These are phyloP conservation scores for Brachypodius melanocephalos DNA, from an alignment of 2,113 vertebrate species.

Conservation along the genomic window DNA sequence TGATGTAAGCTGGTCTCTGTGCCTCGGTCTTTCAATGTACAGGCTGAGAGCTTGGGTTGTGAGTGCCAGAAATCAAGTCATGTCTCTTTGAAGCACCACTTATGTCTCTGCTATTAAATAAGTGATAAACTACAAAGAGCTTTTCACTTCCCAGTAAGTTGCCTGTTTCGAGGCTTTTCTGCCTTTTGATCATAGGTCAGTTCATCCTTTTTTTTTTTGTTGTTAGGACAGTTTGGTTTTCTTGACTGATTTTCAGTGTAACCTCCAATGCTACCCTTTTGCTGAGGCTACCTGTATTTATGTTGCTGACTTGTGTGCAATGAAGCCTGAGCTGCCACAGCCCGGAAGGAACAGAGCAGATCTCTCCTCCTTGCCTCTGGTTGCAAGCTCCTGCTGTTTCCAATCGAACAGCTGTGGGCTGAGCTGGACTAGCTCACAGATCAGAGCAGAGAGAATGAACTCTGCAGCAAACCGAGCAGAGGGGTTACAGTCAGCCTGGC, in stretches of 20 bases:
- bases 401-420: neutral
- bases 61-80: neutral
- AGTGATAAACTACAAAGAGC: neutral
- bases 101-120: neutral
- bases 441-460: neutral
- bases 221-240: neutral
- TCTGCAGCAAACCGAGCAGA: neutral
- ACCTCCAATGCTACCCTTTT: neutral
- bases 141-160: neutral
- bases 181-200: neutral
- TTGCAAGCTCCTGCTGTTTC: neutral
- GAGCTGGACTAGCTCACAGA: neutral
- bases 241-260: neutral
- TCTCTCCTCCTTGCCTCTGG: neutral
- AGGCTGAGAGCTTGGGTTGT: neutral
- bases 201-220: neutral
- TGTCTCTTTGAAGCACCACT: neutral
- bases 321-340: fast-evolving
- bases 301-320: neutral
- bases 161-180: neutral
- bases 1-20: neutral
- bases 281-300: neutral
- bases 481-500: neutral
- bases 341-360: neutral
- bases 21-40: neutral